A percentile compares a stretch with the other conserved stretches of the same genome.
phyloP scores from a whole-genome alignment of 2,797 vertebrate genomes.

The Eurystomus glaucurus region DNA sequence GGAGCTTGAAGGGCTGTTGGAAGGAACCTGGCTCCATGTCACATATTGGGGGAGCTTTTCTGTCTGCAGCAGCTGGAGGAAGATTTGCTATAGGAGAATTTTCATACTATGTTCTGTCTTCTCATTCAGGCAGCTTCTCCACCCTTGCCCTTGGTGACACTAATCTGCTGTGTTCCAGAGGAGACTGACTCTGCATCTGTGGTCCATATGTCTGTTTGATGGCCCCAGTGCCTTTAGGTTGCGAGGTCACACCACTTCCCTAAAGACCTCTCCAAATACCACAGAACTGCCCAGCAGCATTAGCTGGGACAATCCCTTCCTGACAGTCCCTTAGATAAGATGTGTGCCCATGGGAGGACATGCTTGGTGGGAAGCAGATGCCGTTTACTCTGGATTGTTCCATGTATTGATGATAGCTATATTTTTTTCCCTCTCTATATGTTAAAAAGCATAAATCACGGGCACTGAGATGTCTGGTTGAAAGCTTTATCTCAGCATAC shows the following conservation, averaged over 20 bases:
- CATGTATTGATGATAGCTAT: background rate
- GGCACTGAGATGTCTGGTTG: background rate
- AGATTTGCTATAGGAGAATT: background rate
- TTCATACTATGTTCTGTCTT: background rate
- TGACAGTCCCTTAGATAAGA: accelerated
- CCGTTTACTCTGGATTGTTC: background rate
- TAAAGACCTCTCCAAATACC: background rate
- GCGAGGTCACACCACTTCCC: background rate
- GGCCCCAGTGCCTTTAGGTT: background rate
- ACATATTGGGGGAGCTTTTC: background rate
- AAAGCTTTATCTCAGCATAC: conserved; percentile 1
- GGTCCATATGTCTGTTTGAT: background rate
- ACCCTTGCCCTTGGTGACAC: background rate
- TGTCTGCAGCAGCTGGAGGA: background rate
- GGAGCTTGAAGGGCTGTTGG: background rate
- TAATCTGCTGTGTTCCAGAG: background rate
- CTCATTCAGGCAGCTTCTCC: background rate
- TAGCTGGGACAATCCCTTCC: background rate
- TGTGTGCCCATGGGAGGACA: background rate
- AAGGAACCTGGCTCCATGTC: background rate
- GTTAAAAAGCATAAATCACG: conserved; percentile 24
- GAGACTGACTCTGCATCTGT: accelerated
- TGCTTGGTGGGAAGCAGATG: background rate
- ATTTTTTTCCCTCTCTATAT: background rate
- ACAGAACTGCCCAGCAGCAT: background rate